Base-by-base conservation (phyloP, 2,797 vertebrate species). In the Prunella strophiata region DNA sequence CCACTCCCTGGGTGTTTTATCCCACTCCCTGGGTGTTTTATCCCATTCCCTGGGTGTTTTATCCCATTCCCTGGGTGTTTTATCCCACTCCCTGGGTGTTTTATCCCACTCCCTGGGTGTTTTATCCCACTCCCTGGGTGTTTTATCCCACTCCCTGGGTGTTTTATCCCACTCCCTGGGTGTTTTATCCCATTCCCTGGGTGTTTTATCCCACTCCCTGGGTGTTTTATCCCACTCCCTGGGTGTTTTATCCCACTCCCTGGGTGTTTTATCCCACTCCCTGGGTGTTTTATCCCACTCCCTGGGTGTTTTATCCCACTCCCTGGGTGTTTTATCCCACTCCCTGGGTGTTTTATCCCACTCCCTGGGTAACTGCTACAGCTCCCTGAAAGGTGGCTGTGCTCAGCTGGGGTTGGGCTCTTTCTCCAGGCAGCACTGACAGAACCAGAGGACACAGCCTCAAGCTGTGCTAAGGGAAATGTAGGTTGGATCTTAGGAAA, bases 181-280 rank as follows among this genome's bases (percentile, higher is more conserved):
- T n/a, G n/a, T n/a, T n/a, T n/a, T n/a, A n/a, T n/a, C n/a, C 36
- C 36, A 8, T 36, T 36, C 9, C 36, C 36, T 36, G 36, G 36
- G 36, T 36, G 36, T 36, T 36, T 36, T 36, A 36, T 36, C 40
- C 40, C 43, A 22, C 13, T 51, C 12, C 11, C 34, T 34, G 6
- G 3, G 2, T 54, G 2, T 30, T 40, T 42, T 16, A 40, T 13
- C 8, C 7, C 45, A 26, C 4, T 54, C 2, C 22, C 29, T 42
- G 5, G 9, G 9, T 2, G 8, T 20, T 40, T 70, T 15, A 16
- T 29, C 9, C 38, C 29, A 5, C 7, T 52, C 11, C 11, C 11
- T 13, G 3, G 7, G 13, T n/a, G 1, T n/a, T 34, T 45, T 34
- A 15, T 47, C 13, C 30, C 17, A 1, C 10, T n/a, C 8, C 1